Base-by-base conservation (phyloP, 2,113 vertebrate genomes). In the Myrmecobius fasciatus region DNA sequence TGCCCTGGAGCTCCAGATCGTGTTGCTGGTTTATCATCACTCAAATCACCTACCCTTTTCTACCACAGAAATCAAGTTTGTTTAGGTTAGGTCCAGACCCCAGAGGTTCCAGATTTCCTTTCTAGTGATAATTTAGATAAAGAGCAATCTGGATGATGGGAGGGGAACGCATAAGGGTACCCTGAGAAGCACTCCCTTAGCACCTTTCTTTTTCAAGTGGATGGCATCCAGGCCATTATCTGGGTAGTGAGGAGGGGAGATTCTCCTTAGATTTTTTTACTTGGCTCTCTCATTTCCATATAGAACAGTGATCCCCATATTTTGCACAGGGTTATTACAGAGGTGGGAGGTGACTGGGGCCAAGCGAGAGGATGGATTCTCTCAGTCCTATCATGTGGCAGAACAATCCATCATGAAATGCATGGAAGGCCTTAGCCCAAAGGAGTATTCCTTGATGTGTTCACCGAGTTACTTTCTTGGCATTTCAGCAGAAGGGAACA, bases 391-490 rank as follows among this genome's bases (percentile, higher is more conserved):
- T 91, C 88, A 53, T 94, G 91, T 97, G 94, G 92, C 94, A 97
- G 93, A 94, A 91, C 52, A 97, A 97, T 96, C 52, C 90, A 97
- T 97, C 93, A 92, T 94, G 94, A 97, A 95, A 46, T 56, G 94
- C 75, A 96, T 5, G 92, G 89, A 96, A 6, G 11, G 51, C 89
- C 91, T 92, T 93, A 96, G 88, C 93, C 53, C 94, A 96, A 94
- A 96, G 36, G 47, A 75, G 1, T 91, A 95, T 93, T 97, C 90
- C 91, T 97, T 96, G 95, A 96, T 94, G 97, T 97, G 51, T 95
- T 95, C 49, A 93, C 83, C 92, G 43, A 92, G 91, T 26, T 95
- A 6, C n/a, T 88, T 94, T 94, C 48, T 96, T 94, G 96, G 94
- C 52, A 54, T 95, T 95, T 95, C 93, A 92, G 83, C 91, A 46